Base-by-base conservation (phyloP, 2,797 vertebrate species). In the Enteromius paludinosus region DNA sequence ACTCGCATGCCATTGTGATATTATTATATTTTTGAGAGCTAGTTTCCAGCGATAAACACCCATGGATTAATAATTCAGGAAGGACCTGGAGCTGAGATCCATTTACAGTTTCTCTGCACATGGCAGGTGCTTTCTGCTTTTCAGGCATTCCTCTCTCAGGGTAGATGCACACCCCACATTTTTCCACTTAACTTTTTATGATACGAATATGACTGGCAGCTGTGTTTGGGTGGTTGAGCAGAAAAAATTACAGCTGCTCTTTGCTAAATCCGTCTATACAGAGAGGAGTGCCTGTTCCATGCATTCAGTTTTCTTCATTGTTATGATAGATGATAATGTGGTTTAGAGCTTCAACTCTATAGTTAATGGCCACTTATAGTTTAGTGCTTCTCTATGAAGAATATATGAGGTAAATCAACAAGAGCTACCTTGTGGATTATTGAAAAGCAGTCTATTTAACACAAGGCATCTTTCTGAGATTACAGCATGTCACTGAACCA, bases 31-130 rank as follows among this genome's bases (percentile, higher is more conserved):
- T 90, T 90, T 92, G 86, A 88, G 87, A 86, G 86, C 89, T 80
- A 83, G 74, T 52, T 76, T 56, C 81, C 84, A 87, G 87, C 82
- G 88, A 92, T 90, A 91, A 79, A 92, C 72, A 76, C 89, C 86
- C 84, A 87, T 84, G 28, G 88, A 91, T 94, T 92, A 94, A 94
- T 94, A 93, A 93, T 94, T 89, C 90, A 94, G 84, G n/a, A 88
- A 89, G 85, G 89, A 90, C 90, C 78, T 76, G 84, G 90, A 91
- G 90, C 90, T 88, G 78, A 82, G 87, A 88, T 90, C 89, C 92
- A 92, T 93, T 92, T 90, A 89, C 89, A 90, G 88, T 83, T 59
- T 35, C 49, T 41, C 86, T 78, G 35, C 83, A 72, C 79, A 79
- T 76, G 56, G 43, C 43, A 47, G 76, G 28, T 25, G 56, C 45